Conservation (phyloP, 2,113 vertebrate species). For the Pheucticus melanocephalus region DNA sequence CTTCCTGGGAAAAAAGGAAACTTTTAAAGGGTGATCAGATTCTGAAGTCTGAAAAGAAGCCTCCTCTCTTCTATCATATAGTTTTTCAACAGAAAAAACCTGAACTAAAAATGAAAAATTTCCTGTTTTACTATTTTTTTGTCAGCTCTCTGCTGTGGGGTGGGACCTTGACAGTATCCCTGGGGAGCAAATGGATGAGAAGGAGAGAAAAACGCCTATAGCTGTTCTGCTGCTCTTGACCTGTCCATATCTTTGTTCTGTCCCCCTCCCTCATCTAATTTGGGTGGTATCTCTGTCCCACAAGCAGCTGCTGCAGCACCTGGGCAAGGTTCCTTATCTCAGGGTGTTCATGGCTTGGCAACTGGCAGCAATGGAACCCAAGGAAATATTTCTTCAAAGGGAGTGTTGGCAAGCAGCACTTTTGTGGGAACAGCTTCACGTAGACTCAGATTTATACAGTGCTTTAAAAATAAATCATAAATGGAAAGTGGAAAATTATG, state of each 20-base stretch:
- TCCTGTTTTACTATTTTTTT: neutral
- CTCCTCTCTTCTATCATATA: no score
- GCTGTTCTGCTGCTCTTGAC: neutral
- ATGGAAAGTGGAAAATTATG: neutral
- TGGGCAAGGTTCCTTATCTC: neutral
- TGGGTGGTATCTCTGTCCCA: neutral
- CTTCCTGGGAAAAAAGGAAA: conserved; percentile 8
- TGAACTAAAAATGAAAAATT: neutral
- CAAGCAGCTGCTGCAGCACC: neutral
- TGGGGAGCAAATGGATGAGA: neutral
- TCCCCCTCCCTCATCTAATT: neutral
- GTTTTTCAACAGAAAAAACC: neutral
- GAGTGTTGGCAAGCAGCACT: neutral
- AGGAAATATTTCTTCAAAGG: neutral
- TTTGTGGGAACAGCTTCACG: neutral
- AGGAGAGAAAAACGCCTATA: neutral
- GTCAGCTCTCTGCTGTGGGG: neutral
- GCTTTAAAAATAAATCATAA: neutral
- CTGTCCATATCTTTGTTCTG: neutral
- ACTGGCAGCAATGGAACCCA: neutral
- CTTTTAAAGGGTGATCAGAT: conserved; percentile 6
- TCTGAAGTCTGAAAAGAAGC: neutral
- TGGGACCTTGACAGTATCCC: neutral
- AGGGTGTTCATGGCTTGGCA: neutral
- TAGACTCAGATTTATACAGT: neutral